Base-by-base conservation (phyloP, 2,888 invertebrate genomes). In the Ctena decussata region DNA sequence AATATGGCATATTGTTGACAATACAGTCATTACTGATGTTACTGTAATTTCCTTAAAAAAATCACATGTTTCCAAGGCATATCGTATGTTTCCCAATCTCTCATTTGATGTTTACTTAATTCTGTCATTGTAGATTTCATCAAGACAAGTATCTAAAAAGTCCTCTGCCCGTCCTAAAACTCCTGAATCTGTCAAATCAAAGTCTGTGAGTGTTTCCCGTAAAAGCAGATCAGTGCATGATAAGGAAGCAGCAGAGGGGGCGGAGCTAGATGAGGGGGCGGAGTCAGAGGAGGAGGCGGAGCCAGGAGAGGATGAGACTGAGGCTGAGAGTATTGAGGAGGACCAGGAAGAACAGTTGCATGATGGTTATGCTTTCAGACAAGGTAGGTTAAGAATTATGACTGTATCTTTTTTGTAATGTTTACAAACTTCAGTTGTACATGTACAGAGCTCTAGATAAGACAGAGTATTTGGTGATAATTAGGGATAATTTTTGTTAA, bases 281-380 rank as follows among this genome's bases (percentile, higher is more conserved):
- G 81, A 86, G 82, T 87, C 88, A 75, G 87, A 80, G 41, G 85
- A 77, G 8, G 89, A 89, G 83, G 32, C 80, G 53, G 84, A 75
- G 8, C 87, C 88, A 81, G 18, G 15, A 30, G 65, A 65, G 35
- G 86, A 82, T 76, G 74, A 74, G 21, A 85, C 83, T 65, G 82
- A 87, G 78, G 86, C 83, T 53, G 84, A 86, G 69, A 71, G 81
- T 11, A 49, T 82, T 37, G 57, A 76, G 39, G 90, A 86, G 32
- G 90, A 88, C 69, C 89, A 90, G 80, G 87, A 85, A 24, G 90
- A 88, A 60, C 82, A 89, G 37, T 76, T 95, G 32, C 91, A 94
- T 89, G 91, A 93, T 90, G 94, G 94, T 12, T 94, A 93, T 87
- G 94, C 93, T 37, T 86, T 94, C 30, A 90, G 90, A 80, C 92